Evolutionary conservation across 2,113 vertebrate species (phyloP).

Genomic region (Brienomyrus longianalis): DNA sequence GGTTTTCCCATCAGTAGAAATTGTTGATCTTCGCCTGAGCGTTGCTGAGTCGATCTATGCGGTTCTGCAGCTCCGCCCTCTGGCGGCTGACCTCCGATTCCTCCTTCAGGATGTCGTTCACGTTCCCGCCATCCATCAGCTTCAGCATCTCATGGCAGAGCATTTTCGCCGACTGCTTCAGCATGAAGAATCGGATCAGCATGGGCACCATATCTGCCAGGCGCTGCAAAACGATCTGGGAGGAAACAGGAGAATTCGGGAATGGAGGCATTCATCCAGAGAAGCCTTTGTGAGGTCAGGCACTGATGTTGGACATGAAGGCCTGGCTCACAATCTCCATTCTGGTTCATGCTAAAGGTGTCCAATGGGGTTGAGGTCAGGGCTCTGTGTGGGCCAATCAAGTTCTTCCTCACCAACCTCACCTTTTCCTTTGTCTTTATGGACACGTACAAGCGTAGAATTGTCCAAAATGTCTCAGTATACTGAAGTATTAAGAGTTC

Average conservation of each 20-base stretch:
- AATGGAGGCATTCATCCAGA: neutral
- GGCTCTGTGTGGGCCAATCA: constrained; percentile 22
- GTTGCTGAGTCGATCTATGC: constrained; percentile 11
- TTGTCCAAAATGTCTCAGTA: no score
- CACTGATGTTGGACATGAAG: no score
- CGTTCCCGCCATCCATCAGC: constrained; percentile 25
- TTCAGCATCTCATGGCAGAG: constrained; percentile 32
- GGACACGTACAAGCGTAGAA: no score
- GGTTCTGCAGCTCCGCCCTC: constrained; percentile 22
- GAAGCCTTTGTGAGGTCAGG: no score
- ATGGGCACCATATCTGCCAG: constrained; percentile 33
- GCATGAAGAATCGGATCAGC: constrained; percentile 30
- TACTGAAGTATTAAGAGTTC: no score
- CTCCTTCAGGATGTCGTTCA: constrained; percentile 29
- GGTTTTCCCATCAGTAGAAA: constrained; percentile 17
- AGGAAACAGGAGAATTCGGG: neutral
- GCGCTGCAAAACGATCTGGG: constrained; percentile 35
- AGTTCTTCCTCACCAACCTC: no score
- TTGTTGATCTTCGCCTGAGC: constrained; percentile 25
- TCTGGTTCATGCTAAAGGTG: no score
- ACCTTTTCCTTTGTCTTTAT: no score
- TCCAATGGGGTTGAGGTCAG: no score
- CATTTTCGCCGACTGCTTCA: constrained; percentile 29
- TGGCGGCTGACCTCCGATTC: constrained; percentile 23
- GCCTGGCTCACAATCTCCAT: no score